A percentile compares a stretch with the other conserved stretches of the same genome.
Conservation (phyloP, 2,113 vertebrate species). For the Oreochromis aureus region DNA sequence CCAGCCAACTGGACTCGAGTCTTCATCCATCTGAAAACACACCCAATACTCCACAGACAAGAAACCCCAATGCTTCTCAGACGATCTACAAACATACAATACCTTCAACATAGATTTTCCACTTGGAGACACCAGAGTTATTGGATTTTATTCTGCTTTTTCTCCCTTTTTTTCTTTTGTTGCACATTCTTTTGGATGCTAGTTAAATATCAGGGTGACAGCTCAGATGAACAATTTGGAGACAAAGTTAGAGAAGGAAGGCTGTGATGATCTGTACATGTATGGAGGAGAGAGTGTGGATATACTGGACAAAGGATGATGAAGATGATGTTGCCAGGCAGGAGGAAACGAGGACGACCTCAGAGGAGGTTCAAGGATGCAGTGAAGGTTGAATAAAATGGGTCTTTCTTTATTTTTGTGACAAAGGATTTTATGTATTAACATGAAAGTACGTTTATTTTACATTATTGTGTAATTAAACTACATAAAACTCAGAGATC, state of each 20-base stretch:
- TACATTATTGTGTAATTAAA: no score
- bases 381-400: not conserved
- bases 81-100: not conserved
- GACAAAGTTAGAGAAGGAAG: not conserved
- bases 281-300: not conserved
- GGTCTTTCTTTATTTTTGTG: not conserved
- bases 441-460: not conserved
- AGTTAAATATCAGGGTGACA: not conserved
- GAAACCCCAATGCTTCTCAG: not conserved
- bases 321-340: not conserved
- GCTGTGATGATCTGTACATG: not conserved
- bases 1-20: not conserved
- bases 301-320: not conserved
- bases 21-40: not conserved
- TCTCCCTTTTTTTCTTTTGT: not conserved
- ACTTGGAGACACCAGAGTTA: not conserved
- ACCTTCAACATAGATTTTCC: not conserved
- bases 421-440: not conserved
- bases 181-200: not conserved
- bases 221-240: not conserved
- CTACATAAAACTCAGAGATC: no score
- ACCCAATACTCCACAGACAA: not conserved
- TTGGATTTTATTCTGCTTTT: not conserved
- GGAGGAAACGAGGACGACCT: not conserved
- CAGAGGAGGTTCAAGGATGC: not conserved